phyloP scores from a whole-genome alignment of 1,140 invertebrate species.

The Lepeophtheirus salmonis region DNA sequence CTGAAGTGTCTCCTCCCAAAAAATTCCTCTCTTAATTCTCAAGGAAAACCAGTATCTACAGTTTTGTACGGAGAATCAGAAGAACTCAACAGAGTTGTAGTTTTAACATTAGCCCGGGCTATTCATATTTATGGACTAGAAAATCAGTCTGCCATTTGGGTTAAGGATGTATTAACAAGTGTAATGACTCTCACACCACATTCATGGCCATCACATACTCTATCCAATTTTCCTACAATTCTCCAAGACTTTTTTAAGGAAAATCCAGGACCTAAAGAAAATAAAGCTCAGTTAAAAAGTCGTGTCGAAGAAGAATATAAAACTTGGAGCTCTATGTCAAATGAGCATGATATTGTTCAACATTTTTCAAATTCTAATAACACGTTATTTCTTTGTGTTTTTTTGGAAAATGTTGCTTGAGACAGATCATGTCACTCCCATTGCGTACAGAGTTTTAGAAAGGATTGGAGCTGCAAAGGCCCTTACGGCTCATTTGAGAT shows the following conservation, averaged over 20 bases:
- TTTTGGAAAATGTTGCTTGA: constrained; percentile 92
- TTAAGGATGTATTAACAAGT: constrained; percentile 65
- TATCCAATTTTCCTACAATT: constrained; percentile 71
- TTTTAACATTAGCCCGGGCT: constrained; percentile 74
- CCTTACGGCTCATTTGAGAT: constrained; percentile 67
- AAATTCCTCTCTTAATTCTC: constrained; percentile 16
- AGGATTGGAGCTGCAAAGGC: constrained; percentile 75
- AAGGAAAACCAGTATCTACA: constrained; percentile 21
- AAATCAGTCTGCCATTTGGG: constrained; percentile 51
- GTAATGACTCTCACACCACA: constrained; percentile 88
- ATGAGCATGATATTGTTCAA: constrained; percentile 84
- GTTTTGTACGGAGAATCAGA: constrained; percentile 80
- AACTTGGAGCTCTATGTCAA: constrained; percentile 89
- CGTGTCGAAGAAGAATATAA: constrained; percentile 29
- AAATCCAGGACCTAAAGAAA: constrained; percentile 62
- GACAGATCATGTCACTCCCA: constrained; percentile 72
- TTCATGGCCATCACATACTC: constrained; percentile 75
- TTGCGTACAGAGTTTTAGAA: constrained; percentile 84
- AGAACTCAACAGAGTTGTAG: constrained; percentile 73
- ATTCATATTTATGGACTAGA: constrained; percentile 72
- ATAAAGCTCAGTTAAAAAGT: constrained; percentile 64
- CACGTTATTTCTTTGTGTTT: constrained; percentile 66
- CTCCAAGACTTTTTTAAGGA: constrained; percentile 68
- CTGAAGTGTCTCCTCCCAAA: constrained; percentile 66
- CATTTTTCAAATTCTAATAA: constrained; percentile 65